A percentile compares a stretch with the other conserved stretches of the same genome.
Evolutionary conservation across 2,888 invertebrate species (phyloP).

Genomic region (Papilio elwesi): DNA sequence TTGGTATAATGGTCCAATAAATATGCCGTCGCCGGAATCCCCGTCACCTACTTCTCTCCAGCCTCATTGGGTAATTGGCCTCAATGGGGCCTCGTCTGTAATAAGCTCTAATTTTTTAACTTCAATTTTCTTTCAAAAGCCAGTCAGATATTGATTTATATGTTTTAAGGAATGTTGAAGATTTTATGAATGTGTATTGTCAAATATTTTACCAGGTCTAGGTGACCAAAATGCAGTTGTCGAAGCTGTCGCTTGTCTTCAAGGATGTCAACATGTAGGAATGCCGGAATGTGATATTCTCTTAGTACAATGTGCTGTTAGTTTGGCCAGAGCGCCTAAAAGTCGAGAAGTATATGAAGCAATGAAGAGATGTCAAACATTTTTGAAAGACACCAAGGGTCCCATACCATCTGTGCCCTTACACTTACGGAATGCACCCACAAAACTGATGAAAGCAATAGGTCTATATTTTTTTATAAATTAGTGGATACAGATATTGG

Average conservation of each 20-base stretch:
- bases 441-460: constrained; percentile 89
- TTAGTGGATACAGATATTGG: constrained; percentile 6
- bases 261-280: constrained; percentile 91
- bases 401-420: constrained; percentile 90
- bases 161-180: too few species aligned
- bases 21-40: too few species aligned
- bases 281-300: constrained; percentile 92
- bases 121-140: too few species aligned
- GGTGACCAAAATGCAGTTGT: constrained; percentile 86
- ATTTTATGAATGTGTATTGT: too few species aligned
- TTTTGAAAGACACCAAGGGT: constrained; percentile 86
- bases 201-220: constrained; percentile 76
- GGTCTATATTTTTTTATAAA: constrained; percentile 68
- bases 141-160: too few species aligned
- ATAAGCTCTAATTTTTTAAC: too few species aligned
- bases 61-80: too few species aligned
- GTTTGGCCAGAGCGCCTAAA: constrained; percentile 91
- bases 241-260: constrained; percentile 89
- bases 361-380: constrained; percentile 84
- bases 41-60: too few species aligned
- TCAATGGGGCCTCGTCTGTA: too few species aligned
- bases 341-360: constrained; percentile 86
- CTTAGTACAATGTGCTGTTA: constrained; percentile 90
- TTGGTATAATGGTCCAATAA: too few species aligned
- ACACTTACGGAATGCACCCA: constrained; percentile 92